These are phyloP conservation scores for Machaerirhynchus nigripectus DNA, from an alignment of 2,113 vertebrate species.

Conservation along the genomic window DNA sequence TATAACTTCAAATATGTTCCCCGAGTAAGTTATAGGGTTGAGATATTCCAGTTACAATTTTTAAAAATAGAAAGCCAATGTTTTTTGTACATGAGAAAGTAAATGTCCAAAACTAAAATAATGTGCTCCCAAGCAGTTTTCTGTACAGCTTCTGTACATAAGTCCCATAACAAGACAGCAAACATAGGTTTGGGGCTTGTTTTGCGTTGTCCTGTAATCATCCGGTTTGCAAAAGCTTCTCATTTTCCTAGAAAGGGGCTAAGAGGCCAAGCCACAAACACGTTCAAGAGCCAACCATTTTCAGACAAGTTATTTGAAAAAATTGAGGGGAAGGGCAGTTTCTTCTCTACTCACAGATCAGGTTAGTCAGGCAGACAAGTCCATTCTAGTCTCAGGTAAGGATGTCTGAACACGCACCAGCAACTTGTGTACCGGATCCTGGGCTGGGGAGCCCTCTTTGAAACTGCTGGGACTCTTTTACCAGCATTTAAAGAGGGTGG, in stretches of 20 bases:
- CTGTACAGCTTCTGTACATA: not conserved
- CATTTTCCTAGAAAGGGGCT: slow-evolving; percentile 24
- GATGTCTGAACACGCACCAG: slow-evolving; percentile 6
- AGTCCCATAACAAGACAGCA: not conserved
- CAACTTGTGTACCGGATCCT: not conserved
- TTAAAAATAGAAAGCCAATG: not conserved
- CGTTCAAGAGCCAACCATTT: not conserved
- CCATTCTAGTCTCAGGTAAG: not conserved
- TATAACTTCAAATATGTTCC: not conserved
- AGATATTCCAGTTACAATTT: not conserved
- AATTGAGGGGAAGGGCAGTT: not conserved
- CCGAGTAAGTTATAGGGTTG: not conserved
- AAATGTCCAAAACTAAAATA: not conserved
- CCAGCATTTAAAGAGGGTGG: not conserved
- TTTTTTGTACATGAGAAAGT: not conserved
- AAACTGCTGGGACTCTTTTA: not conserved
- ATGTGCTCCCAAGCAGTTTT: not conserved
- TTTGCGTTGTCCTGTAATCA: not conserved
- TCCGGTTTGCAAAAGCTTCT: not conserved
- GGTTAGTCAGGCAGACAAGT: slow-evolving; percentile 46
- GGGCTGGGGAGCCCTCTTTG: not conserved
- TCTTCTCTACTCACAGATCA: not conserved
- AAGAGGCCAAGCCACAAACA: slow-evolving; percentile 2
- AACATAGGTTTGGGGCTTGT: not conserved
- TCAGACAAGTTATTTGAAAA: not conserved